A percentile compares a stretch with the other conserved stretches of the same genome.
These are phyloP conservation scores for Sardina pilchardus DNA, from an alignment of 2,113 vertebrate species.

Conservation along the genomic window DNA sequence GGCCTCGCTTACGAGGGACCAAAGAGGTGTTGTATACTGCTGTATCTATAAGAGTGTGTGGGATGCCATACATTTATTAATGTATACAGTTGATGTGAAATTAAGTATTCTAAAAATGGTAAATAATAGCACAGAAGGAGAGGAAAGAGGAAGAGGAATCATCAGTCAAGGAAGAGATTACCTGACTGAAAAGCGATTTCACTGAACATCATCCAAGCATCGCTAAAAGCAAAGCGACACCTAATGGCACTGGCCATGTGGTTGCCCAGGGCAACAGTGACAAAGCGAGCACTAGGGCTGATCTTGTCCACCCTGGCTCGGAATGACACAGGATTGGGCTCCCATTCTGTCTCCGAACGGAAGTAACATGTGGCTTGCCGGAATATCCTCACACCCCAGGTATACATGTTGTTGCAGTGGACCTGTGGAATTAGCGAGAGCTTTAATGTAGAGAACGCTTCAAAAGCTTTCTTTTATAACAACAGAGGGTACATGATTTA, in stretches of 20 bases:
- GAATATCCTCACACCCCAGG: conserved; percentile 89
- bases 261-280: conserved; percentile 86
- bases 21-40: conserved; percentile 92
- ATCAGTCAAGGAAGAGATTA: conserved; percentile 49
- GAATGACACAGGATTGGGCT: conserved; percentile 77
- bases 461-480: not conserved
- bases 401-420: conserved; percentile 96
- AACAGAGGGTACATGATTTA: not conserved
- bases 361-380: conserved; percentile 90
- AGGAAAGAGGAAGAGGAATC: not conserved
- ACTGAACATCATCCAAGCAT: conserved; percentile 95
- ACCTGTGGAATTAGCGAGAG: conserved; percentile 72
- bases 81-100: not conserved
- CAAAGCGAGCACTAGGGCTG: conserved; percentile 88
- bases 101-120: not conserved
- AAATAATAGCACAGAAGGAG: not conserved
- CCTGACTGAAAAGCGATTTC: conserved; percentile 98
- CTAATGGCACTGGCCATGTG: conserved; percentile 90
- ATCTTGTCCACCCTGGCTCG: conserved; percentile 77
- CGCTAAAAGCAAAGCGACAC: conserved; percentile 89
- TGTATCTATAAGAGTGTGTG: conserved; percentile 73
- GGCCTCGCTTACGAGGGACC: conserved; percentile 69
- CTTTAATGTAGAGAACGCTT: not conserved
- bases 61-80: not conserved
- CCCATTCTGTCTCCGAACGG: conserved; percentile 86